Evolutionary conservation across 2,888 invertebrate genomes (phyloP), one percentile per base, ranked within the genome.

Genomic region (Hypsopygia costalis): DNA sequence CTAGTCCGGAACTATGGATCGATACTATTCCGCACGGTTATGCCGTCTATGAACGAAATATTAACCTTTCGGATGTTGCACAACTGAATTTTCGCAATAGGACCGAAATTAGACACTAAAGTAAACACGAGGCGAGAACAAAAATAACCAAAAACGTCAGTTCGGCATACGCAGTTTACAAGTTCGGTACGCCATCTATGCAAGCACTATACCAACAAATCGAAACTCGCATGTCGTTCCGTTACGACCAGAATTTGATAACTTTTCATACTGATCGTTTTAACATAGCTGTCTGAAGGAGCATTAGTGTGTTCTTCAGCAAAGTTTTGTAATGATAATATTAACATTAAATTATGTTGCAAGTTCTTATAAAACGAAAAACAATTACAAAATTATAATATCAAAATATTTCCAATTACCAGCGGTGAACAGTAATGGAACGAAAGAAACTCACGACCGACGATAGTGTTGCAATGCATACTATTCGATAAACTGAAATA

Each of bases 141-240:
- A 86, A 89, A 88, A 88, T 89, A 89, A 89, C 89, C 89, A 89
- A 89, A 89, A 89, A 89, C 86, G 89, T 89, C 89, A 87, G 74
- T 77, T 79, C 81, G 73, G 80, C 78, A 79, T 82, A 87, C 86
- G 89, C 88, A 87, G 83, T 88, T 82, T 83, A 81, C 78, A 80
- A 81, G 79, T 71, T 69, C 69, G 74, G 69, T 73, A 80, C 87
- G 88, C 87, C 88, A 87, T 87, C 88, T 88, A 80, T 77, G 67
- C 72, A 70, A 71, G 66, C 72, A 71, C 72, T 66, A 69, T 59
- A 74, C 61, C 65, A 78, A 79, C 76, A 81, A 81, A 69, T 64
- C 58, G 63, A 70, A 69, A 39, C 33, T 28, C 1, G 65, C 63
- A 58, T 50, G 49, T 43, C 45, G 55, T 60, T 81, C 54, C 73